These are phyloP conservation scores for Heteromormyrus szaboi DNA, from an alignment of 2,797 vertebrate species.

Conservation along the genomic window DNA sequence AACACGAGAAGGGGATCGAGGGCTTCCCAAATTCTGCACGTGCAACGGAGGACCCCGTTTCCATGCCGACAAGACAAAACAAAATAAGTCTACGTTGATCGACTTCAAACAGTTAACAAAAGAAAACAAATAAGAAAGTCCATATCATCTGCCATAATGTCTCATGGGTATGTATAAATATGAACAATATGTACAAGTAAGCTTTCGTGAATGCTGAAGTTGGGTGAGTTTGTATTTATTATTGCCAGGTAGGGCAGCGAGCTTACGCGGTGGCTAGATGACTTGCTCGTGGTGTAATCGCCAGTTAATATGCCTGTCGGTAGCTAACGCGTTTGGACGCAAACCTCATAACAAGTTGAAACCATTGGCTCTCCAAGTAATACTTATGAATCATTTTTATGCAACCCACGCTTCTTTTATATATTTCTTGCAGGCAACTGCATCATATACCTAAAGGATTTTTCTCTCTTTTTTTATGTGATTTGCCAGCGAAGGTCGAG, in stretches of 20 bases:
- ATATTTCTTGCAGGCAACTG: background rate
- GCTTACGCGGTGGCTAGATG: background rate
- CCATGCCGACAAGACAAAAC: background rate
- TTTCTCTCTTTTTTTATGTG: background rate
- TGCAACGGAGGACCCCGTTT: background rate
- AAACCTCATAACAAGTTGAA: background rate
- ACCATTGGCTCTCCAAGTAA: background rate
- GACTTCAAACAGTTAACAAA: background rate
- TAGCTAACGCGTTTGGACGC: background rate
- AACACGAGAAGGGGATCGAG: background rate
- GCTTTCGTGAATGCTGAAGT: background rate
- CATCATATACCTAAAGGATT: background rate
- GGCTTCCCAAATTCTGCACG: background rate
- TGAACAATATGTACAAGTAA: background rate
- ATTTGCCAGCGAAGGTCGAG: background rate
- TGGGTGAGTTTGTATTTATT: background rate
- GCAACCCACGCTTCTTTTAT: background rate
- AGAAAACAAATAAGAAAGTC: background rate
- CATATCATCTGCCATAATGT: background rate
- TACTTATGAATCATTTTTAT: background rate
- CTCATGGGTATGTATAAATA: background rate
- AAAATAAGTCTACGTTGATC: background rate
- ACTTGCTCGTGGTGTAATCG: background rate
- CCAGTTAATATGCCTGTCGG: background rate
- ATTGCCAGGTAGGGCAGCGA: background rate